Base-by-base conservation (phyloP, 2,888 invertebrate genomes). In the Strigamia maritima region DNA sequence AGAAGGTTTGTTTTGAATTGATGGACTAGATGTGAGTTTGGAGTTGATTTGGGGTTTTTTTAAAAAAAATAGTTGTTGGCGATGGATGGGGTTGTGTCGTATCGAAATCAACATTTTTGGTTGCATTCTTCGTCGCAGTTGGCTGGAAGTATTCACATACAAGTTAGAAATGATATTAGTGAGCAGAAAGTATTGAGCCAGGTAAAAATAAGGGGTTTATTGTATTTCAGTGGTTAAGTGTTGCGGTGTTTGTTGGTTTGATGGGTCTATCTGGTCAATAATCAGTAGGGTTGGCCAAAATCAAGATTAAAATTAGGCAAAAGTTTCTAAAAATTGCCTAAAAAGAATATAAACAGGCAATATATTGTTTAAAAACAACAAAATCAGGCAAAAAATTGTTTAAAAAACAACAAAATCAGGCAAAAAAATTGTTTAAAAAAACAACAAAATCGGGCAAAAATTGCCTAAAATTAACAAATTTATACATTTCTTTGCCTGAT, bases 61-160 rank as follows among this genome's bases (percentile, higher is more conserved):
- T n/a, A n/a, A n/a, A n/a, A n/a, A n/a, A n/a, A n/a, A n/a, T 38
- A 87, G 86, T 81, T 87, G 22, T 80, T 85, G 77, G 81, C 84
- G 74, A 82, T 88, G 44, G 88, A 89, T 16, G 87, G 88, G 10
- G 87, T 89, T 3, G 80, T 86, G 28, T 86, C 87, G n/a, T 88
- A 86, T 82, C 84, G 87, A 77, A 84, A 87, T 31, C 86, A 87
- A n/a, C 88, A 88, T 81, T 84, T 87, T 81, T 89, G 89, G 89
- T 84, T 85, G 79, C 86, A 88, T 82, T 88, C 88, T 44, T 84
- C 86, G 10, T 85, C 86, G 76, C 84, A 85, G 76, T 83, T 86
- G 49, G 85, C 86, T 76, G 87, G 86, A 4, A 86, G 85, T 28
- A 80, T 89, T 24, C 87, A 87, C 81, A 84, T 88, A 35, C 87